phyloP scores from a whole-genome alignment of 2,113 vertebrate genomes.

The Ahaetulla prasina region DNA sequence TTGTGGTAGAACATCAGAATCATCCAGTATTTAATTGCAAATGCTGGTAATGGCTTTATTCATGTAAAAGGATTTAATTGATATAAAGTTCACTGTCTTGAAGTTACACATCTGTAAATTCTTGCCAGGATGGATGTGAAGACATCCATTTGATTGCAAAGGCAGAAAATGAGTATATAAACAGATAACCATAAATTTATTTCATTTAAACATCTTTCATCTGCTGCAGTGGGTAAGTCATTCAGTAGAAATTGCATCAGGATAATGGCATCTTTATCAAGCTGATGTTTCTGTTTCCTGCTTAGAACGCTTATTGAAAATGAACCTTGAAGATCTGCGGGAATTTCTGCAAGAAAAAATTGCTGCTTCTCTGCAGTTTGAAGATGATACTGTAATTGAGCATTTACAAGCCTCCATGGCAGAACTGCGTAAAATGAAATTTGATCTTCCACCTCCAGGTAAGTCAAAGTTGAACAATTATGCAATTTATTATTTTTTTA shows the following conservation, averaged over 20 bases:
- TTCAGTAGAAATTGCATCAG: neutral
- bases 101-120: rapidly evolving
- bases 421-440: conserved; percentile 80
- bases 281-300: neutral
- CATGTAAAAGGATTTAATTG: neutral
- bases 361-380: conserved; percentile 69
- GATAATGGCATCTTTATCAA: neutral
- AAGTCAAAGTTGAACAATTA: conserved; percentile 6
- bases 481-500: neutral
- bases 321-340: conserved; percentile 79
- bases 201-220: neutral
- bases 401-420: conserved; percentile 75
- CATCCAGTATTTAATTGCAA: neutral
- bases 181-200: neutral
- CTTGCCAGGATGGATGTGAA: neutral
- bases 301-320: conserved; percentile 77
- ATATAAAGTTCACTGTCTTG: neutral
- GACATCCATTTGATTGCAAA: neutral
- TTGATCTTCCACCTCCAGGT: conserved; percentile 82
- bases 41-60: neutral
- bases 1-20: conserved; percentile 43
- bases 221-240: neutral
- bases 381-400: conserved; percentile 75
- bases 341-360: conserved; percentile 84
- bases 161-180: neutral